phyloP scores from a whole-genome alignment of 1,140 invertebrate species.

The Caenorhabditis briggsae region DNA sequence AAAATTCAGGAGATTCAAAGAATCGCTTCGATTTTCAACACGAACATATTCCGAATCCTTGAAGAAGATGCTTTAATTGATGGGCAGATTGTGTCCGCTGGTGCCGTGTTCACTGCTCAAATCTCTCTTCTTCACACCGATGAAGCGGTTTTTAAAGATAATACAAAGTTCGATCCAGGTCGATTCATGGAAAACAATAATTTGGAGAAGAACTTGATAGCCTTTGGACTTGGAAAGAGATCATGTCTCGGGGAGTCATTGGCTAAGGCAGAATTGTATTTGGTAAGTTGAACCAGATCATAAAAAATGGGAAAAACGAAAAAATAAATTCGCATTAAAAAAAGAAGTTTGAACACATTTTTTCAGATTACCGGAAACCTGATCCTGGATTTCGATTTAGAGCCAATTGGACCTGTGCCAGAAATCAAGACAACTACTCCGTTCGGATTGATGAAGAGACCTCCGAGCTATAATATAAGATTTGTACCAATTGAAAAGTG shows the following conservation, averaged over 20 bases:
- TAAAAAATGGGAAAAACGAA: too few species aligned
- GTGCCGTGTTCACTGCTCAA: background rate
- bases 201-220: constrained; percentile 41
- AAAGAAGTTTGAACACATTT: background rate
- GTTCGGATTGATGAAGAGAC: background rate
- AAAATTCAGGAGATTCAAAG: constrained; percentile 58
- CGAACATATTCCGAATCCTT: constrained; percentile 44
- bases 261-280: constrained; percentile 81
- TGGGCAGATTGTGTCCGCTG: background rate
- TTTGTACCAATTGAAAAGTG: background rate
- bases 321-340: too few species aligned
- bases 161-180: constrained; percentile 51
- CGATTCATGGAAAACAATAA: constrained; percentile 35
- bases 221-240: constrained; percentile 58
- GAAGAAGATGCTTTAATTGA: background rate
- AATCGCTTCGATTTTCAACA: constrained; percentile 58
- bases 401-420: background rate
- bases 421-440: too few species aligned
- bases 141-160: constrained; percentile 27
- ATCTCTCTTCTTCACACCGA: constrained; percentile 19
- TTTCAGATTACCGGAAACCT: constrained; percentile 62
- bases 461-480: background rate
- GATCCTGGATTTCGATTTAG: too few species aligned
- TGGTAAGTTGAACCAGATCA: constrained; percentile 81
- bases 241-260: constrained; percentile 59